Evolutionary conservation across 2,797 vertebrate species (phyloP), one percentile per base, ranked within the genome.

Genomic region (Philypnodon macrostomus): DNA sequence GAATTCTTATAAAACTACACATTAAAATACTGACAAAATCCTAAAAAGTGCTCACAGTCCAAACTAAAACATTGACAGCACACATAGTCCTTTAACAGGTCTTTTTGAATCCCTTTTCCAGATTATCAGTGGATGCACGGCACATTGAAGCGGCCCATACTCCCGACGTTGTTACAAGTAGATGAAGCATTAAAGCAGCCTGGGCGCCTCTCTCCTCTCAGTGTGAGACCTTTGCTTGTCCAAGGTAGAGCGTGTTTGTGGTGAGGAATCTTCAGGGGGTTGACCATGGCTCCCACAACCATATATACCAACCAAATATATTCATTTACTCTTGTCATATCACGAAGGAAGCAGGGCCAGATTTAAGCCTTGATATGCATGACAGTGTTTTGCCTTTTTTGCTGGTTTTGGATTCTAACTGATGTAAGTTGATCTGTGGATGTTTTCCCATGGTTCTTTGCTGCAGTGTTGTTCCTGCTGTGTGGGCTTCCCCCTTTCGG

Each of bases 401-500:
- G 27, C 31, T 33, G 44, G 23, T 19, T 69, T 57, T 73, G 52
- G 73, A 46, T 60, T 82, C 34, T 69, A 77, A 64, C 73, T 58
- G 73, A 73, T 79, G 68, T 72, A 75, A 79, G 79, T 66, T 46
- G 63, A 76, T 75, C 62, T 2, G 50, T 58, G 62, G 68, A 71
- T 79, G 58, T 81, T 78, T 80, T 78, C 70, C 62, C 77, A 58
- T 73, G 61, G 46, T 24, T 47, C 58, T 50, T 48, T 50, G 49
- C 67, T 66, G 41, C 29, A 40, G 67, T 63, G 65, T 74, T 59
- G 59, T 64, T 83, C 80, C 69, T 65, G 76, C 80, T 84, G 81
- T 85, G 80, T 84, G 80, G 83, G 81, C 77, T 82, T 77, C 66
- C 81, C 80, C 76, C 75, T 55, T 57, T 41, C 40, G 34, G 64